Conservation (phyloP, 2,113 vertebrate genomes). For the Vombatus ursinus region DNA sequence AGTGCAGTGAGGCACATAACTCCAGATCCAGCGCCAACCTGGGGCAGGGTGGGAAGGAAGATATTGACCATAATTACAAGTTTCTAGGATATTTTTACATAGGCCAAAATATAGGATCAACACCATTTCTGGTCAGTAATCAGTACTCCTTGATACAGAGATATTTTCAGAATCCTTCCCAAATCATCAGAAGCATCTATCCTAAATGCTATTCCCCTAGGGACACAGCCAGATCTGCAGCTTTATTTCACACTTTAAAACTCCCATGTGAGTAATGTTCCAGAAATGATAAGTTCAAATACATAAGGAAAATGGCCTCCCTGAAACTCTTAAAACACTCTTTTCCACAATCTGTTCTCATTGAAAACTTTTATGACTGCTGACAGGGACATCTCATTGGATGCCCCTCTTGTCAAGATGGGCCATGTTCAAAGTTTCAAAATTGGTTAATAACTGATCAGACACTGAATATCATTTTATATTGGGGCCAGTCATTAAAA, state of each 20-base stretch:
- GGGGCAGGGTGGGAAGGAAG: neutral
- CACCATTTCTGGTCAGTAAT: neutral
- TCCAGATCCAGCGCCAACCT: neutral
- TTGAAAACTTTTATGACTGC: neutral
- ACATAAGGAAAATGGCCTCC: neutral
- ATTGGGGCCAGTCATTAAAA: neutral
- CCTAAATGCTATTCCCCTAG: neutral
- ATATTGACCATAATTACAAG: neutral
- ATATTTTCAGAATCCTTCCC: conserved; percentile 19
- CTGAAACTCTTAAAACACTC: neutral
- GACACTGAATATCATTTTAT: neutral
- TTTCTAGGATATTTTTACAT: neutral
- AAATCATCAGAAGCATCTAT: neutral
- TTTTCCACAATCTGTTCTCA: neutral
- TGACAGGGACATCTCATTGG: neutral
- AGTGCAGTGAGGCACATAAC: neutral
- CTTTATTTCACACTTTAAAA: neutral
- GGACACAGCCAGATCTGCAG: neutral
- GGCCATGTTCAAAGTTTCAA: neutral
- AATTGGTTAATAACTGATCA: neutral
- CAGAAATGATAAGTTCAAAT: neutral
- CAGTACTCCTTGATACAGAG: neutral
- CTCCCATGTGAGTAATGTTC: neutral
- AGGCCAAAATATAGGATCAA: neutral
- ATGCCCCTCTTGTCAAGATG: neutral